A percentile compares a stretch with the other conserved stretches of the same genome.
Evolutionary conservation across 2,113 vertebrate genomes (phyloP).

Genomic region (Pluvianellus socialis): DNA sequence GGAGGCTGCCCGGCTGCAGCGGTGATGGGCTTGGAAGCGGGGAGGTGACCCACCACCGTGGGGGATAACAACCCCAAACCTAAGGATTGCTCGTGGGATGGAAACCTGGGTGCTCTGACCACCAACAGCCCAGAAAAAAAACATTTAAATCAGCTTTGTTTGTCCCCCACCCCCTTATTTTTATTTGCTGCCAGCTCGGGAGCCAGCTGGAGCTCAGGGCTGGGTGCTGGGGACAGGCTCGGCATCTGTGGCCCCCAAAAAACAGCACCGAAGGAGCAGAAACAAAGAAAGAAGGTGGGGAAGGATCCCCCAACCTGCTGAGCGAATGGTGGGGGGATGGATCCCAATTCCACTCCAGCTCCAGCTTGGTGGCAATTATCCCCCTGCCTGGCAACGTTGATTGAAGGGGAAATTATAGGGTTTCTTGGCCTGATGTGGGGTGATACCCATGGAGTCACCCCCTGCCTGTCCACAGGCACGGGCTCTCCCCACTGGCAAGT

Average conservation of each 20-base stretch:
- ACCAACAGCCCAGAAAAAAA: neutral
- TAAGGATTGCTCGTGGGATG: accelerated
- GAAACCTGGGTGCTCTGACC: neutral
- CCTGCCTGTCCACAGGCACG: accelerated
- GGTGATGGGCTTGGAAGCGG: neutral
- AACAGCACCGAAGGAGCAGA: neutral
- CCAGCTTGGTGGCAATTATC: neutral
- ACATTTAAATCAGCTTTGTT: neutral
- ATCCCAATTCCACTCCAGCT: neutral
- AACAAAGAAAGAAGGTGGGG: neutral
- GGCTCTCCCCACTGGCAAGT: neutral
- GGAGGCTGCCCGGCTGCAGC: accelerated
- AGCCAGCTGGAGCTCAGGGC: neutral
- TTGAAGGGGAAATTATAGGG: neutral
- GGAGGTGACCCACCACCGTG: accelerated
- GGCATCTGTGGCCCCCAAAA: neutral
- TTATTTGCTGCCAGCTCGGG: neutral
- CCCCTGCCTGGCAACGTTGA: accelerated
- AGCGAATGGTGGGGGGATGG: no score
- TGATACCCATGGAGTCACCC: no score
- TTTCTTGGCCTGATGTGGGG: neutral
- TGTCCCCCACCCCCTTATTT: accelerated
- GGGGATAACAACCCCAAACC: neutral
- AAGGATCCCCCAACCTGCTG: neutral
- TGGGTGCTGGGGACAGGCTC: neutral